Evolutionary conservation across 2,888 invertebrate species (phyloP), one percentile per base, ranked within the genome.

Genomic region (Caenorhabditis doughertyi): DNA sequence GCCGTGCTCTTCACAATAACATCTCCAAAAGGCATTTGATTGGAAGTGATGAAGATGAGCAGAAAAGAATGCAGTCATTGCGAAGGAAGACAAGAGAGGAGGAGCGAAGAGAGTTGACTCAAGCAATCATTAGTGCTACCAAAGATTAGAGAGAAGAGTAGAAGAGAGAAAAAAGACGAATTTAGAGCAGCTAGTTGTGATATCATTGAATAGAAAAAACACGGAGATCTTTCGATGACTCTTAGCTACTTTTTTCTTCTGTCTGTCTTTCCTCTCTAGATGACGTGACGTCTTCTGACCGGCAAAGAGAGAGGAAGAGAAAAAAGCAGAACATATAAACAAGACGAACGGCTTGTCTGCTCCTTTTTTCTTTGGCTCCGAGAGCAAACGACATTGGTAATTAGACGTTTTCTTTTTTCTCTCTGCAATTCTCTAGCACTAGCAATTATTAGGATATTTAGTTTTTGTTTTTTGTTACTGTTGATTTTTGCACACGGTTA

Each of bases 1-100:
- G 72, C n/a, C 73, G 76, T 21, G 89, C 89, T 4, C 60, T 90
- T 16, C 73, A 82, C 18, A 85, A 86, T 29, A 86, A 87, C 51
- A 85, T 89, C 60, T 73, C 73, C 47, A 62, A 32, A 56, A 29
- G 83, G n/a, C 79, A 83, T 35, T 62, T 83, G 67, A 47, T 47
- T 47, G 44, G 44, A 47, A 5, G 13, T 13, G 44, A 47, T 16
- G 82, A 79, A 0, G 73, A 68, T 47, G 79, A 79, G 35, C 39
- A 49, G 2, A 70, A 68, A 25, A 72, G 62, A 29, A 25, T 35
- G 51, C 62, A 70, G 25, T 18, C 53, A 70, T 25, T 76, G 77
- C 56, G 49, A 62, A 25, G 76, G 32, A 81, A 71, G 27, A 25
- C 74, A 25, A 77, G 70, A 73, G 64, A 70, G 42, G 60, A 72